Conservation (phyloP, 2,797 vertebrate species). For the Threskiornis aethiopicus region DNA sequence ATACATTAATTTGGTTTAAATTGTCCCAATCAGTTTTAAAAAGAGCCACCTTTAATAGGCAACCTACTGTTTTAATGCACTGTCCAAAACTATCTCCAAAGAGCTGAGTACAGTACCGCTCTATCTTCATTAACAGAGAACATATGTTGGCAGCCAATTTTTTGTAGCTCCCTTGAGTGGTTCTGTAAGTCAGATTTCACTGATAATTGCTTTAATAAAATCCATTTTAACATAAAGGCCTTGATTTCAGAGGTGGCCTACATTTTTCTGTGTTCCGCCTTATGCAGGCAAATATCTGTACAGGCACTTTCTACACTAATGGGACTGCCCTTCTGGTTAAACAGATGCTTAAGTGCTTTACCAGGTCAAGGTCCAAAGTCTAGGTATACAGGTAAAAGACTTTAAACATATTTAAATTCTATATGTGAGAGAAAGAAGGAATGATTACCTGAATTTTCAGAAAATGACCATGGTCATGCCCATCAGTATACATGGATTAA, state of each 20-base stretch:
- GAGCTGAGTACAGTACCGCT: neutral
- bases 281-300: neutral
- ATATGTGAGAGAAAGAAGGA: neutral
- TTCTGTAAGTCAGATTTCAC: slow-evolving; percentile 27
- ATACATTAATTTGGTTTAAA: neutral
- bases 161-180: neutral
- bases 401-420: neutral
- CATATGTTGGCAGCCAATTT: neutral
- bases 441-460: neutral
- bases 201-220: slow-evolving; percentile 47
- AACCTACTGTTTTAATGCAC: neutral
- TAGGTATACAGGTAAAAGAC: neutral
- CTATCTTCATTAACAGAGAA: slow-evolving; percentile 24
- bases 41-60: neutral
- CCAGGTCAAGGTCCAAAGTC: neutral
- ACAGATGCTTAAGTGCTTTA: neutral
- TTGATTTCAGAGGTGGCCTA: slow-evolving; percentile 2
- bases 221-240: neutral
- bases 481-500: neutral
- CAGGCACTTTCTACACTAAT: neutral
- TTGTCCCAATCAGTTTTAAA: neutral
- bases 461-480: neutral
- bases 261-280: neutral
- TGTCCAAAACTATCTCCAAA: neutral
- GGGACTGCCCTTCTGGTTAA: neutral